Percentiles rank a stretch among this genome's conserved stretches.
Conservation (phyloP, 1,140 invertebrate genomes). For the Cydia splendana region DNA sequence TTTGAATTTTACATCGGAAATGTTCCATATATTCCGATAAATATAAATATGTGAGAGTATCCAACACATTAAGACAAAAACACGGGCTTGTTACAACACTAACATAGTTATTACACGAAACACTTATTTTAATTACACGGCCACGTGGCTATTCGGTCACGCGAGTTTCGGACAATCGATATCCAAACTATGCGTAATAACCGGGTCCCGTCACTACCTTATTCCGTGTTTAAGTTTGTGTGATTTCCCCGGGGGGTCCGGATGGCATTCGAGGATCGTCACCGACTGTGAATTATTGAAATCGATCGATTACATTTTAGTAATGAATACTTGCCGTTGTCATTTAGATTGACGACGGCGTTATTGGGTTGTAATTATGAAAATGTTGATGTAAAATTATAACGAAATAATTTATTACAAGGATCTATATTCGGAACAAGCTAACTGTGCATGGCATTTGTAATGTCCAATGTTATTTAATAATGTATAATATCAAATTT, state of each 20-base stretch:
- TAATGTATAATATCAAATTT: no score
- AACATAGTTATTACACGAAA: conserved; percentile 24
- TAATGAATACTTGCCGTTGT: conserved; percentile 7
- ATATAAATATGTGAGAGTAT: no score
- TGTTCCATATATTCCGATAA: neutral
- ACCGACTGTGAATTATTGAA: conserved; percentile 59
- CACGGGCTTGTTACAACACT: conserved; percentile 16
- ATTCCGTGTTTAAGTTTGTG: conserved; percentile 66
- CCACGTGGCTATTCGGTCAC: conserved; percentile 10
- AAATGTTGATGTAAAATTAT: neutral
- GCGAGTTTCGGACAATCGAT: conserved; percentile 43
- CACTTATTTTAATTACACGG: conserved; percentile 30
- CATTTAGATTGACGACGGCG: neutral
- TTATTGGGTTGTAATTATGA: neutral
- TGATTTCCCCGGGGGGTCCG: conserved; percentile 71
- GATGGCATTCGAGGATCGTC: conserved; percentile 59
- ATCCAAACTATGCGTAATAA: conserved; percentile 40
- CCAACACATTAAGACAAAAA: conserved; percentile 11
- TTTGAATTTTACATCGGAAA: neutral
- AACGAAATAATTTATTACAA: neutral
- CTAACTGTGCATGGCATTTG: no score
- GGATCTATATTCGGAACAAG: no score
- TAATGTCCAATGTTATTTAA: no score
- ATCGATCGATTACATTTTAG: conserved; percentile 24
- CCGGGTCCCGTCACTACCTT: conserved; percentile 53